These are phyloP conservation scores for Spinus pinus DNA, from an alignment of 2,797 vertebrate genomes.

Conservation along the genomic window DNA sequence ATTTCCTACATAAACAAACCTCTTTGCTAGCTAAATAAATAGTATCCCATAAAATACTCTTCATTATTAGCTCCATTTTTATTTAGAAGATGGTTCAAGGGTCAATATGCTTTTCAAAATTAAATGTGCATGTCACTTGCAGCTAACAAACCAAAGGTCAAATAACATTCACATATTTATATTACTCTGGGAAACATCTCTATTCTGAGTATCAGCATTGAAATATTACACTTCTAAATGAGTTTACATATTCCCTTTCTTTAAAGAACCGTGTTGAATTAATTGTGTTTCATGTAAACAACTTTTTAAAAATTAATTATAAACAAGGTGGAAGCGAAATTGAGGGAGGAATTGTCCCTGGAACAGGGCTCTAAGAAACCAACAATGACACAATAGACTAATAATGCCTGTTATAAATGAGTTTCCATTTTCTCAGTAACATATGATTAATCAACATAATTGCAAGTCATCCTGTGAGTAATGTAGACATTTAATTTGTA, in stretches of 20 bases:
- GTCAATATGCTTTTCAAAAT: neutral
- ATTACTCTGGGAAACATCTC: neutral
- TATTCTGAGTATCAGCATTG: neutral
- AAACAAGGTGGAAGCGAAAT: neutral
- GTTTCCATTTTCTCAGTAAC: slow-evolving; percentile 56
- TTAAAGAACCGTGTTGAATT: neutral
- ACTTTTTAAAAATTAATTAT: slow-evolving; percentile 31
- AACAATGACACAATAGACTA: slow-evolving; percentile 36
- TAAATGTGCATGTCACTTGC: neutral
- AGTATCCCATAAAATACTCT: neutral
- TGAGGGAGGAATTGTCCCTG: slow-evolving; percentile 9
- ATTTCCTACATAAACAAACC: neutral
- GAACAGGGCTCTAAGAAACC: slow-evolving; percentile 1
- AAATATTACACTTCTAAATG: slow-evolving; percentile 2
- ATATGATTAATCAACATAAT: slow-evolving; percentile 67
- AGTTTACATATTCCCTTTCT: slow-evolving; percentile 20
- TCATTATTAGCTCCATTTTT: neutral
- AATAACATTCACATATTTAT: neutral
- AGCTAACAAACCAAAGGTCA: neutral
- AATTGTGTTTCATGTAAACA: slow-evolving; percentile 22
- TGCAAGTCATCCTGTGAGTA: slow-evolving; percentile 49
- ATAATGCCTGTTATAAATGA: slow-evolving; percentile 33
- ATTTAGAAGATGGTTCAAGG: neutral
- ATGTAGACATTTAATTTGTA: slow-evolving; percentile 49
- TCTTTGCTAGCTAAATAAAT: neutral